Conservation (phyloP, 2,113 vertebrate species). For the Takifugu bimaculatus region DNA sequence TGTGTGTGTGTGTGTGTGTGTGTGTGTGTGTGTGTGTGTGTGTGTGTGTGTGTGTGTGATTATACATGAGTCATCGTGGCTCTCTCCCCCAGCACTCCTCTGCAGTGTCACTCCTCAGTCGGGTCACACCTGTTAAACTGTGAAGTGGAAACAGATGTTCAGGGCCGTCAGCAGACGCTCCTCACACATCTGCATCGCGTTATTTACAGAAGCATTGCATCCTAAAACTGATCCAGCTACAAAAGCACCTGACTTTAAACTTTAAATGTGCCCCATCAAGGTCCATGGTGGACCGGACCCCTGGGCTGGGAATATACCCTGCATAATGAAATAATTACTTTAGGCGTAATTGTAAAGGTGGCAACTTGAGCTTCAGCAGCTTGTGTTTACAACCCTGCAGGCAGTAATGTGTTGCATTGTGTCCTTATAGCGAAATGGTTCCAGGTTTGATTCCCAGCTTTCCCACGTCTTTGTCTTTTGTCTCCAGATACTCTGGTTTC, state of each 20-base stretch:
- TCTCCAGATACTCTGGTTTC: not conserved
- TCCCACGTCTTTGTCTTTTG: too few species aligned
- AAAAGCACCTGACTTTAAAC: too few species aligned
- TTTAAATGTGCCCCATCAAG: too few species aligned
- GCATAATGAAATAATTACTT: too few species aligned
- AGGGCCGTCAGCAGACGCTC: not conserved
- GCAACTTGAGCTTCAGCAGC: not conserved
- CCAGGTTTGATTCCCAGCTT: too few species aligned
- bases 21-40: not conserved
- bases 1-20: too few species aligned
- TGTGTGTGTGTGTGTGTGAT: constrained; percentile 1
- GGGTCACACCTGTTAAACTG: constrained; percentile 16
- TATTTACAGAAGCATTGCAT: not conserved
- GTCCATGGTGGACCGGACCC: too few species aligned
- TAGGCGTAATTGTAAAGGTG: not conserved
- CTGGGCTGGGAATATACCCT: too few species aligned
- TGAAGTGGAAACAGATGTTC: constrained; percentile 2
- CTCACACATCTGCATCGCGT: not conserved
- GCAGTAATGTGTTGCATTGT: not conserved
- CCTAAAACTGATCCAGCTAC: not conserved
- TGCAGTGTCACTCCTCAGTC: constrained; percentile 11
- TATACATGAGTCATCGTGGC: not conserved
- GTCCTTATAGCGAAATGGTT: too few species aligned
- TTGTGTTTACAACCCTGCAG: not conserved
- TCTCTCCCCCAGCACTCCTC: constrained; percentile 1